Conservation (phyloP, 2,113 vertebrate genomes). For the Anolis carolinensis region DNA sequence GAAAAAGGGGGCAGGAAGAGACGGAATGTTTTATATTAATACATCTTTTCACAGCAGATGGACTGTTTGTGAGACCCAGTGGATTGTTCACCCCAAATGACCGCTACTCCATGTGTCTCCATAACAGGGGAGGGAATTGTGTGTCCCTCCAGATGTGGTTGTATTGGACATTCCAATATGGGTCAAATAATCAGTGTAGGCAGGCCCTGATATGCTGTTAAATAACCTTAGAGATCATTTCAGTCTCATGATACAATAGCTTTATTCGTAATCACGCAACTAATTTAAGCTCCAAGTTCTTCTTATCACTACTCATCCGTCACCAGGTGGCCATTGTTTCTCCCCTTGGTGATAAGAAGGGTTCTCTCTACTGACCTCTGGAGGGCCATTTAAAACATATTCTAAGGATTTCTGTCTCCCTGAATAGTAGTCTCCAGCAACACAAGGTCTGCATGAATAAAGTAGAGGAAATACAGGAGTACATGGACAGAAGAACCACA, state of each 20-base stretch:
- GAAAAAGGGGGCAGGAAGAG: too few relatives aligned
- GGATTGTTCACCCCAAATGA: neutral
- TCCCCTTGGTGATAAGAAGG: accelerated
- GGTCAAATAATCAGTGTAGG: too few relatives aligned
- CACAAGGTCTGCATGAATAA: neutral
- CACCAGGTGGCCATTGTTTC: neutral
- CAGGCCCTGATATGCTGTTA: neutral
- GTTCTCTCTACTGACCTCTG: neutral
- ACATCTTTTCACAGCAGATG: too few relatives aligned
- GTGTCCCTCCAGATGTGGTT: too few relatives aligned
- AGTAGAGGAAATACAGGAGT: neutral
- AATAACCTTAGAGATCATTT: neutral
- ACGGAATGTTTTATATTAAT: too few relatives aligned
- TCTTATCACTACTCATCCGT: accelerated
- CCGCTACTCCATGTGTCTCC: neutral
- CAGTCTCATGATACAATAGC: neutral
- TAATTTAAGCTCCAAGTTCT: neutral
- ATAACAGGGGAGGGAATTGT: neutral
- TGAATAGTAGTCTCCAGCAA: neutral
- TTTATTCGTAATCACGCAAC: neutral
- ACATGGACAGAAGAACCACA: neutral
- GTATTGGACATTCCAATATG: too few relatives aligned
- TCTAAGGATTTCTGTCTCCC: neutral
- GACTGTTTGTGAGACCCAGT: neutral
- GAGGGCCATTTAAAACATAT: neutral